A percentile compares a stretch with the other conserved stretches of the same genome.
These are phyloP conservation scores for Gnathonemus echidnorhynchus DNA, from an alignment of 2,113 vertebrate species.

Conservation along the genomic window DNA sequence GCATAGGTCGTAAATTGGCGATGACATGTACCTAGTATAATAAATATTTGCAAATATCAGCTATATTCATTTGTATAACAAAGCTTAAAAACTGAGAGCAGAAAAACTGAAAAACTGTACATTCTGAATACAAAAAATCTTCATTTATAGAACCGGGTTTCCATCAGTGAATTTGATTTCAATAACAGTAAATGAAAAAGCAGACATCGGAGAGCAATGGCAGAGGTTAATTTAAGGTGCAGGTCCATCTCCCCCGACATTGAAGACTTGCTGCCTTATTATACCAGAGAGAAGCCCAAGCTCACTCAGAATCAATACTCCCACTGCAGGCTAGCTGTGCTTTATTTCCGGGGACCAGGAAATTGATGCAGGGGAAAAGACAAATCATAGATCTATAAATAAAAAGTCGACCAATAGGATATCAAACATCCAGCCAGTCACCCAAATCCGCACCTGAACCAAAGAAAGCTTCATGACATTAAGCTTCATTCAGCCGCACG, in stretches of 20 bases:
- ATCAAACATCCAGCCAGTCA: conserved; percentile 43
- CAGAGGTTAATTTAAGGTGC: conserved; percentile 11
- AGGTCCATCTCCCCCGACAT: neutral
- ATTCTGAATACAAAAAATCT: neutral
- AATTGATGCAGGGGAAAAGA: conserved; percentile 45
- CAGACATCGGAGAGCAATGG: neutral
- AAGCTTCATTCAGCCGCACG: neutral
- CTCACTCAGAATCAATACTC: conserved; percentile 11
- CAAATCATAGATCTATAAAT: conserved; percentile 56
- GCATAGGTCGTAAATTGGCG: no score
- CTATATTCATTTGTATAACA: neutral
- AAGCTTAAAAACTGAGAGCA: neutral
- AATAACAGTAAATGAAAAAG: neutral
- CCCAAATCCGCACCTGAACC: neutral
- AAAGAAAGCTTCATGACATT: neutral
- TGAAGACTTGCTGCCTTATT: conserved; percentile 6
- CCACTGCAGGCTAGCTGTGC: conserved; percentile 24
- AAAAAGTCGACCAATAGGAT: conserved; percentile 58
- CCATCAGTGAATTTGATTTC: neutral
- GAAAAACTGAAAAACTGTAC: neutral
- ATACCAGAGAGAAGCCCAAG: neutral
- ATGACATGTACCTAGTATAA: neutral
- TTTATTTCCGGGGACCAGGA: conserved; percentile 38
- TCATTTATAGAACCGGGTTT: neutral
- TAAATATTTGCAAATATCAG: neutral